Base-by-base conservation (phyloP, 2,113 vertebrate species). In the Dascyllus trimaculatus region DNA sequence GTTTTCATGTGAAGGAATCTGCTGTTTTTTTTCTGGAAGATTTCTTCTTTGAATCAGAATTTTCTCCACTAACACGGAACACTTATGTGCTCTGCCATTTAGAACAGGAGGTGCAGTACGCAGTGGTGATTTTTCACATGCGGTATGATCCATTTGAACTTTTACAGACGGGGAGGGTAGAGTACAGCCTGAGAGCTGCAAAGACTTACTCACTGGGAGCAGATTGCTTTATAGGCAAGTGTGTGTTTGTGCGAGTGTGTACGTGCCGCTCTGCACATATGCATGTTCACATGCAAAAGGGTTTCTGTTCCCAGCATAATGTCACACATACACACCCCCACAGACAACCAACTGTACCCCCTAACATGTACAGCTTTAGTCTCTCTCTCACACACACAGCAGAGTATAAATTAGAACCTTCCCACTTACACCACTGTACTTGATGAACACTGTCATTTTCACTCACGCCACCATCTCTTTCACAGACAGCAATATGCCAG, bases 181-280 rank as follows among this genome's bases (percentile, higher is more conserved):
- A 35, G 65, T 46, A 45, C 66, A 59, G 80, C 46, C 62, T 24
- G 56, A 35, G 49, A 70, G 43, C 78, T 82, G 73, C 53, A 67
- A 84, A 73, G 63, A 90, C 14, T 91, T 84, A 89, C 49, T 92
- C 87, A 87, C 38, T 35, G 49, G 43, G 45, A 80, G 72, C 87
- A 89, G 85, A 75, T 60, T 85, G 80, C 17, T 26, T 61, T 62
- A 26, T 63, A 61, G 71, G 52, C 59, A 18, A 11, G 21, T 13
- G 11, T 78, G 62, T 63, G 54, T 78, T 15, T 69, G 53, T 64
- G 25, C 51, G 61, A 69, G 65, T 29, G 4, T 29, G 25, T 49
- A 18, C 15, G 11, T 53, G 35, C 15, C n/a, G 18, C 38, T 38
- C 25, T 52, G 53, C 4, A 59, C 35, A 56, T 29, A 71, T 87